Percentiles rank a stretch among this genome's conserved stretches.
phyloP scores from a whole-genome alignment of 2,888 invertebrate species.

The Mycalesis mineus region DNA sequence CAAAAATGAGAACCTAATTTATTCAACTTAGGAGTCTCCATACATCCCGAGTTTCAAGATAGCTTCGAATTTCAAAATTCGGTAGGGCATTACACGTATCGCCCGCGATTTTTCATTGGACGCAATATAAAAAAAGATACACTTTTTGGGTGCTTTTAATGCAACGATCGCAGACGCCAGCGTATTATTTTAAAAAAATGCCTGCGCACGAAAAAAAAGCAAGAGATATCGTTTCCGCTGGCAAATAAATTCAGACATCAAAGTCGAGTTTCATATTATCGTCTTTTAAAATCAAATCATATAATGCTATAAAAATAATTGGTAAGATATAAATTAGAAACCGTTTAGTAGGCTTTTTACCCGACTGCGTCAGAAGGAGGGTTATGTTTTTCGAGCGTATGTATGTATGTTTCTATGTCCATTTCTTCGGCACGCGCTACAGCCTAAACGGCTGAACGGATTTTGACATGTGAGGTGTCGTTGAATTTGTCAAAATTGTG shows the following conservation, averaged over 20 bases:
- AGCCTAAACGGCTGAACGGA: too few species aligned
- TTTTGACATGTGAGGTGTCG: too few species aligned
- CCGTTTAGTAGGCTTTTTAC: too few species aligned
- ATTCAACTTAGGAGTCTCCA: constrained; percentile 26
- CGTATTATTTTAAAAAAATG: constrained; percentile 10
- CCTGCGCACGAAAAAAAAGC: constrained; percentile 3
- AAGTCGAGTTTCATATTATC: neutral
- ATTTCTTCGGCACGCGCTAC: too few species aligned
- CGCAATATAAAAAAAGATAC: constrained; percentile 54
- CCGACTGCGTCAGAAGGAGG: too few species aligned
- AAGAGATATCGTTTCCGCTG: neutral
- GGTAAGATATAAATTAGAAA: too few species aligned
- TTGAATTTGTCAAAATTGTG: too few species aligned
- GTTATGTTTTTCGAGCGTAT: too few species aligned
- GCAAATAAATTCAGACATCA: constrained; percentile 14
- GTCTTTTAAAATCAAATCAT: neutral
- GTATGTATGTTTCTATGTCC: too few species aligned
- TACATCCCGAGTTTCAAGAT: constrained; percentile 32
- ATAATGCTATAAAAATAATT: too few species aligned
- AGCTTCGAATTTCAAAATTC: constrained; percentile 63
- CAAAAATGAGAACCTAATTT: too few species aligned
- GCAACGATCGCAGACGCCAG: constrained; percentile 12
- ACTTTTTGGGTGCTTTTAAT: constrained; percentile 30
- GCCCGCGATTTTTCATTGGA: constrained; percentile 60
- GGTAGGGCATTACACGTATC: constrained; percentile 64